phyloP scores from a whole-genome alignment of 1,140 invertebrate genomes.

The Drosophila orosa region DNA sequence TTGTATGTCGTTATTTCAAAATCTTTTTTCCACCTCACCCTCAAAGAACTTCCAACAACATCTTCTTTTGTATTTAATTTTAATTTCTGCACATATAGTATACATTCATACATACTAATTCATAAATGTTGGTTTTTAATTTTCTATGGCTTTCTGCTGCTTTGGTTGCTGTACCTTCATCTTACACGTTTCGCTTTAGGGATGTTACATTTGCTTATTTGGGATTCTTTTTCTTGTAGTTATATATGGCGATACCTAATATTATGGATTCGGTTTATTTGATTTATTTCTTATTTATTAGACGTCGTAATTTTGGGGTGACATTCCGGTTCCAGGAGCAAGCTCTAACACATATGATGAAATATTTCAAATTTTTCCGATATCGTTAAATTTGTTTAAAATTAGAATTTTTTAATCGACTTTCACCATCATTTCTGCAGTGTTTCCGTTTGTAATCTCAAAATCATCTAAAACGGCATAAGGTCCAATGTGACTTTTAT shows the following conservation, averaged over 20 bases:
- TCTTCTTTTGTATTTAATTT: constrained; percentile 54
- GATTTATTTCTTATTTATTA: constrained; percentile 16
- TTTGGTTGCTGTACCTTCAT: constrained; percentile 52
- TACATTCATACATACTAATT: constrained; percentile 79
- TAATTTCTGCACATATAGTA: constrained; percentile 75
- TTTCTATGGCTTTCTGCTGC: constrained; percentile 53
- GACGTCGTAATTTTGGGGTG: constrained; percentile 7
- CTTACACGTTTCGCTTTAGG: constrained; percentile 45
- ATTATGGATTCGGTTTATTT: constrained; percentile 35
- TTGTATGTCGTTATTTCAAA: background rate
- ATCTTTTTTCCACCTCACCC: background rate
- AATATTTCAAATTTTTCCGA: constrained; percentile 17
- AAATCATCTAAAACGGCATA: background rate
- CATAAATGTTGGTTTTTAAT: constrained; percentile 54
- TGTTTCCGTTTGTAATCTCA: background rate
- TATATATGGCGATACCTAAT: constrained; percentile 36
- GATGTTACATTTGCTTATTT: constrained; percentile 30
- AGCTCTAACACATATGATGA: constrained; percentile 21
- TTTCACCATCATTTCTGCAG: background rate
- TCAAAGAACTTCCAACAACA: background rate
- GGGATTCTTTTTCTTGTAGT: constrained; percentile 16
- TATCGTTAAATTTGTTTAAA: background rate
- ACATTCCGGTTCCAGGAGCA: constrained; percentile 49
- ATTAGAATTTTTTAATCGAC: no score
- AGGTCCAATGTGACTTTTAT: background rate